Conservation (phyloP, 2,113 vertebrate species). For the Eulacestoma nigropectus region DNA sequence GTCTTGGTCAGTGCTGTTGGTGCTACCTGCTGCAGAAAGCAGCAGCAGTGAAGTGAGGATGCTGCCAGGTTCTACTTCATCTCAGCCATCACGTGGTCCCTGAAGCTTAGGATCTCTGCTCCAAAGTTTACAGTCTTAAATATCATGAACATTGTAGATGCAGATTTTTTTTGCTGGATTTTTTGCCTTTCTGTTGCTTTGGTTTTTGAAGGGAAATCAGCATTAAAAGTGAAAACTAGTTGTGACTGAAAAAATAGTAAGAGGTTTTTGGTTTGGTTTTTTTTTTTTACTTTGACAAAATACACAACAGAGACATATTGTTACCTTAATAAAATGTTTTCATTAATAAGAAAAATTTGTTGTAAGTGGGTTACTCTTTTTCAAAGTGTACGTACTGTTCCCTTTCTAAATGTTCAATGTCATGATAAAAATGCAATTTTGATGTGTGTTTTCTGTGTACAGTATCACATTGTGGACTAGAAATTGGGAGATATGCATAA, state of each 20-base stretch:
- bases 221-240: neutral
- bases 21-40: neutral
- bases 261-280: neutral
- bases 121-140: neutral
- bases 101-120: neutral
- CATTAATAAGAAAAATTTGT: neutral
- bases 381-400: neutral
- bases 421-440: neutral
- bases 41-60: neutral
- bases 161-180: neutral
- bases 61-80: neutral
- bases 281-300: neutral
- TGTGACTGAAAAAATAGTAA: neutral
- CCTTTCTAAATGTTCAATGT: neutral
- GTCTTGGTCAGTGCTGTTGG: neutral
- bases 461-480: neutral
- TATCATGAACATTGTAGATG: neutral
- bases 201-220: neutral
- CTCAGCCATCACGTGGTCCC: neutral
- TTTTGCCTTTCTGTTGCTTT: neutral
- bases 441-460: neutral
- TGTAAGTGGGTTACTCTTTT: neutral
- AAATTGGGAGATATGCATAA: rapidly evolving
- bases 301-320: neutral
- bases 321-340: neutral